phyloP scores from a whole-genome alignment of 2,113 vertebrate species.

The Abramis brama region DNA sequence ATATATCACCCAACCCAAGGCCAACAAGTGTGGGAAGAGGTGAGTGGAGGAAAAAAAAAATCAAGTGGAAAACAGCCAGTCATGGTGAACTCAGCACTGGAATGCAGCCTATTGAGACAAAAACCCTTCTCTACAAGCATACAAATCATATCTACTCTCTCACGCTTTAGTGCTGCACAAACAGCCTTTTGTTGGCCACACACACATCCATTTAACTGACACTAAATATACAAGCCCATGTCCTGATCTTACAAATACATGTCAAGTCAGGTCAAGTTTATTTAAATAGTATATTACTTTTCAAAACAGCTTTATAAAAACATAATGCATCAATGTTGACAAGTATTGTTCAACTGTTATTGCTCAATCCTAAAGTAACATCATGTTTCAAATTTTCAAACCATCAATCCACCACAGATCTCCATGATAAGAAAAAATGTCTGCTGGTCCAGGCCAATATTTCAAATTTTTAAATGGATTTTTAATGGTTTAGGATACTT shows the following conservation, averaged over 20 bases:
- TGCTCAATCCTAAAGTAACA: neutral
- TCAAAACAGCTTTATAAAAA: neutral
- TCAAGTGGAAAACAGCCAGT: conserved; percentile 36
- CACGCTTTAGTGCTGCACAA: conserved; percentile 53
- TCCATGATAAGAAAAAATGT: too few relatives aligned
- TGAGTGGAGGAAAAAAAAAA: neutral
- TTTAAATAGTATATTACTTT: neutral
- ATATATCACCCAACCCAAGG: conserved; percentile 25
- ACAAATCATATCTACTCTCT: conserved; percentile 29
- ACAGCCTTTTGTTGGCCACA: conserved; percentile 57
- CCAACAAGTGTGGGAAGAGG: conserved; percentile 41
- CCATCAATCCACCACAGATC: neutral
- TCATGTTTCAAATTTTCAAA: neutral
- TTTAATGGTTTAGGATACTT: neutral
- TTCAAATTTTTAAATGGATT: neutral
- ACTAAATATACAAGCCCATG: neutral
- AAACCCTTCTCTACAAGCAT: conserved; percentile 30
- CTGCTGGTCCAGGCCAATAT: neutral
- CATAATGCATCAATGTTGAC: neutral
- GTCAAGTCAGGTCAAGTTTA: neutral
- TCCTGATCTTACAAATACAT: neutral
- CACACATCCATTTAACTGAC: conserved; percentile 1
- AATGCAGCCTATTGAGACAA: conserved; percentile 47
- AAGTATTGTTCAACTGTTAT: neutral
- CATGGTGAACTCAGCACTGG: conserved; percentile 55